Base-by-base conservation (phyloP, 2,797 vertebrate species). In the Petrocephalus schoutedeni region DNA sequence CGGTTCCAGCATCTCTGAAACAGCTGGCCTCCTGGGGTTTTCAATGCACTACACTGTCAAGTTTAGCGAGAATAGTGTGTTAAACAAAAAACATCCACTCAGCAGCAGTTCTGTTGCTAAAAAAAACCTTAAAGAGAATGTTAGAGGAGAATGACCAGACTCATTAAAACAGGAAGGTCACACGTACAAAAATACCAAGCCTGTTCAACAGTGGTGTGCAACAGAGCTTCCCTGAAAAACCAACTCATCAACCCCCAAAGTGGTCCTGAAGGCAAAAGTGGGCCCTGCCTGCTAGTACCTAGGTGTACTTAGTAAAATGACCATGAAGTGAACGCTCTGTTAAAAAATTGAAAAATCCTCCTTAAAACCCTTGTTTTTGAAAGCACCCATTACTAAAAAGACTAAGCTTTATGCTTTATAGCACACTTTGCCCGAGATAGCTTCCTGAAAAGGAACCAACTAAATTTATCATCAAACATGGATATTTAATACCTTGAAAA, bases 281-380 rank as follows among this genome's bases (percentile, higher is more conserved):
- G 74, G 41, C 49, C 74, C 74, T 80, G 45, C 74, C 74, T 49
- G 41, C 16, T n/a, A 80, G 36, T 80, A 80, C 16, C 2, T 1
- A 49, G 36, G 41, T 19, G 19, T 80, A 49, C 74, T 49, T 80
- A 49, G n/a, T 49, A 80, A 80, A 80, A 49, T 80, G 74, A 19
- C 19, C 41, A 80, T 49, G n/a, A 21, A 80, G 74, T 49, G 36
- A 45, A 58, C 82, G 57, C 77, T 74, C 74, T 54, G 85, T 49
- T 82, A 57, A 87, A 77, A 53, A 19, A 21, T n/a, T 7, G 41
- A 71, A 71, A 58, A 28, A 28, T n/a, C 67, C 7, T 54, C 7
- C 59, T 85, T 87, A 85, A 86, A 74, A 86, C 87, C 87, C 80
- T 77, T 71, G 59, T 41, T 87, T 82, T 64, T 87, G 86, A 85